Percentiles rank a stretch among this genome's conserved stretches.
Evolutionary conservation across 2,888 invertebrate species (phyloP).

Genomic region (Meta bourneti): DNA sequence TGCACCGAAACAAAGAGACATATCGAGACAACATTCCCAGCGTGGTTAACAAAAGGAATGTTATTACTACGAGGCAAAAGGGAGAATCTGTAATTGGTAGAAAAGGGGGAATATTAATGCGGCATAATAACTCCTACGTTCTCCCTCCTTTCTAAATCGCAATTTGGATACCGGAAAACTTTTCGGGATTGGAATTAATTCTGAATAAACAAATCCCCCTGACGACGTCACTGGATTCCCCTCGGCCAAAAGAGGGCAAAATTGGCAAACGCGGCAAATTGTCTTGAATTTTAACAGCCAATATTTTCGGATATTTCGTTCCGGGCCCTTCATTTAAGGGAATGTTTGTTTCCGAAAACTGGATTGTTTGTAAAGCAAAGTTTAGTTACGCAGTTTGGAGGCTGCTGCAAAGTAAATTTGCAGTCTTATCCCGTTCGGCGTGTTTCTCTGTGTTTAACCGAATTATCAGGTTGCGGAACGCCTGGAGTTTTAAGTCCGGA

Average conservation of each 20-base stretch:
- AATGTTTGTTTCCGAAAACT: constrained; percentile 18
- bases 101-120: constrained; percentile 65
- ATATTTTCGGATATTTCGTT: constrained; percentile 32
- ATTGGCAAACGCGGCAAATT: constrained; percentile 16
- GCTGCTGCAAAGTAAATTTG: neutral
- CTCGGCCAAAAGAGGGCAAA: constrained; percentile 10
- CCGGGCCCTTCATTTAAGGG: neutral
- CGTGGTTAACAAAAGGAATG: constrained; percentile 62
- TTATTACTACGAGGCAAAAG: constrained; percentile 53
- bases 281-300: constrained; percentile 35
- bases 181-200: constrained; percentile 65
- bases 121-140: constrained; percentile 38
- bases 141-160: constrained; percentile 18
- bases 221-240: neutral
- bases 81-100: constrained; percentile 53
- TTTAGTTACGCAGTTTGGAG: neutral
- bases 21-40: constrained; percentile 25
- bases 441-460: neutral
- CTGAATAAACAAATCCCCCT: constrained; percentile 40
- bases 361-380: constrained; percentile 2
- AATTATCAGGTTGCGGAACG: neutral
- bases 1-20: neutral
- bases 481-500: neutral
- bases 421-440: neutral
- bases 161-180: constrained; percentile 48